A percentile compares a stretch with the other conserved stretches of the same genome.
phyloP scores from a whole-genome alignment of 2,888 invertebrate genomes.

The Ectobius pallidus region DNA sequence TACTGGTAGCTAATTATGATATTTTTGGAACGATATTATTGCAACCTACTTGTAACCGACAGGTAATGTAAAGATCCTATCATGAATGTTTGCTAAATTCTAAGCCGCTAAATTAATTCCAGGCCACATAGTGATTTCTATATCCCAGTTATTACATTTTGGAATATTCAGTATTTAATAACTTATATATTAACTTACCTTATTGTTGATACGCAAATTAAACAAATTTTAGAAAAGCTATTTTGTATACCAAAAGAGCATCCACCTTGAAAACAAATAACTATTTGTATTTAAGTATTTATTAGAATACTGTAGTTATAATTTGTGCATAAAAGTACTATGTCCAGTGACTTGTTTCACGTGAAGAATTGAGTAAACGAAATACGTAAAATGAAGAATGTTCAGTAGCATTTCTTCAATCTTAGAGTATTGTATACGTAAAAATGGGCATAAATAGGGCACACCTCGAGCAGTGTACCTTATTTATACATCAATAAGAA shows the following conservation, averaged over 20 bases:
- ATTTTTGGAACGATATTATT: no score
- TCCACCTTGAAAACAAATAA: background rate
- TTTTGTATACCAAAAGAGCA: constrained; percentile 27
- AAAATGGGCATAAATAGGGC: constrained; percentile 10
- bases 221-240: constrained; percentile 7
- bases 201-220: constrained; percentile 12
- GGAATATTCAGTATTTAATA: no score
- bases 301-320: constrained; percentile 13
- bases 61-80: no score
- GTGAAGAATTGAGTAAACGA: constrained; percentile 13
- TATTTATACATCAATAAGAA: constrained; percentile 25
- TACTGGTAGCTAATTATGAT: no score
- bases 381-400: constrained; percentile 24
- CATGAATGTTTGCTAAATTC: no score
- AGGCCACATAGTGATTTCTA: no score
- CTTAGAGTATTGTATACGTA: constrained; percentile 26
- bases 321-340: constrained; percentile 10
- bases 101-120: no score
- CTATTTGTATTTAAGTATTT: background rate
- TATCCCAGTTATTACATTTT: no score
- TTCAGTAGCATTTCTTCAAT: constrained; percentile 17
- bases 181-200: no score
- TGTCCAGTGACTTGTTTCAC: background rate
- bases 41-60: no score
- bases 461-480: constrained; percentile 10